Evolutionary conservation across 2,113 vertebrate species (phyloP).

Genomic region (Epinephelus fuscoguttatus): DNA sequence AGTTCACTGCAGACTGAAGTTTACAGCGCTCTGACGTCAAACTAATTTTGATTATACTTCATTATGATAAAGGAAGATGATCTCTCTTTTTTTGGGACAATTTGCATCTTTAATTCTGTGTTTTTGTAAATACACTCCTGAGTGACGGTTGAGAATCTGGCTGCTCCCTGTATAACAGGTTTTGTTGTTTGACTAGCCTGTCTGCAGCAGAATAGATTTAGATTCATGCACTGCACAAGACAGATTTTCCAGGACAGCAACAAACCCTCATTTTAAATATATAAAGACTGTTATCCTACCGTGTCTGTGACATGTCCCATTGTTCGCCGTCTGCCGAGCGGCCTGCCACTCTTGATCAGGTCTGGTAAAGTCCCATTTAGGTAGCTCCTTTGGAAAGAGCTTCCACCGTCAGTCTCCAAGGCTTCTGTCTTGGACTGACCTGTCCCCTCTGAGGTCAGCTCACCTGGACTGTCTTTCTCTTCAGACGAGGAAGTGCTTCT

Average conservation of each 20-base stretch:
- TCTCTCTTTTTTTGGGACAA: background rate
- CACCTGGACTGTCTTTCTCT: slow-evolving; percentile 48
- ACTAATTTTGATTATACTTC: background rate
- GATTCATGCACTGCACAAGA: background rate
- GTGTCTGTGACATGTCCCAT: slow-evolving; percentile 82
- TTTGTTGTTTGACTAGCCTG: background rate
- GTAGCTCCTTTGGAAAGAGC: slow-evolving; percentile 45
- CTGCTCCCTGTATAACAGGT: slow-evolving; percentile 41
- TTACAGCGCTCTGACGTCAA: background rate
- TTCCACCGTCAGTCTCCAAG: background rate
- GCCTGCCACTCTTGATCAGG: slow-evolving; percentile 78
- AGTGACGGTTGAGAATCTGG: background rate
- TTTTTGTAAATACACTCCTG: background rate
- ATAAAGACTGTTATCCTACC: slow-evolving; percentile 55
- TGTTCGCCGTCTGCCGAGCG: slow-evolving; percentile 77
- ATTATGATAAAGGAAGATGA: background rate
- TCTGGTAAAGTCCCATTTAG: slow-evolving; percentile 78
- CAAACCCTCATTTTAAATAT: background rate
- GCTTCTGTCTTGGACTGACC: background rate
- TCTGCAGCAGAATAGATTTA: background rate
- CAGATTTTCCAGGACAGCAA: background rate
- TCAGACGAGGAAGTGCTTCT: slow-evolving; percentile 24
- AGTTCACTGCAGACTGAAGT: background rate
- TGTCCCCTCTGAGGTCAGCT: slow-evolving; percentile 9
- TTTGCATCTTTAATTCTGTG: background rate